phyloP scores from a whole-genome alignment of 2,888 invertebrate species.

The Drosophila acutilabella region DNA sequence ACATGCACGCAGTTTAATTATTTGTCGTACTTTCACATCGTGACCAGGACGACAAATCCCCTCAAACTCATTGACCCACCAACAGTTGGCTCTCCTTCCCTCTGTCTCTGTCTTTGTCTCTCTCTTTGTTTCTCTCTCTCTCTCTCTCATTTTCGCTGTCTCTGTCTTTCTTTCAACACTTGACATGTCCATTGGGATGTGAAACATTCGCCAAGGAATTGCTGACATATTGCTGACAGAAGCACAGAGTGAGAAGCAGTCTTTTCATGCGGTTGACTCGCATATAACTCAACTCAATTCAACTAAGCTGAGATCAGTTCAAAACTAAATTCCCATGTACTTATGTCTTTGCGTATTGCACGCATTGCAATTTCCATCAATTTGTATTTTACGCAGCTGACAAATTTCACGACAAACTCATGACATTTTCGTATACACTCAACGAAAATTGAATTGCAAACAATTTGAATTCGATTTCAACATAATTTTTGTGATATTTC shows the following conservation, averaged over 20 bases:
- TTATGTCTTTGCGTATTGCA: slow-evolving; percentile 24
- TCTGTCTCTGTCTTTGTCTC: background rate
- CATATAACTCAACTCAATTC: background rate
- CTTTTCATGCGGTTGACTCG: slow-evolving; percentile 1
- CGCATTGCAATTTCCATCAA: slow-evolving; percentile 29
- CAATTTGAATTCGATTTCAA: background rate
- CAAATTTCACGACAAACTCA: slow-evolving; percentile 12
- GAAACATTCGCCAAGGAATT: slow-evolving; percentile 2
- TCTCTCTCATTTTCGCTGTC: background rate
- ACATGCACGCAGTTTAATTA: slow-evolving; percentile 61
- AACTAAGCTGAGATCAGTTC: background rate
- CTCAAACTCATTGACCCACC: background rate
- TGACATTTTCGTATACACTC: slow-evolving; percentile 12
- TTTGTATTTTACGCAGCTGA: slow-evolving; percentile 16
- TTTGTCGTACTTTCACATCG: slow-evolving; percentile 31
- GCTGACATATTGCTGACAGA: background rate
- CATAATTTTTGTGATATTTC: background rate
- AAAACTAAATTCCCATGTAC: background rate
- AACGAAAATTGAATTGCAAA: background rate
- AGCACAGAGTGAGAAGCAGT: background rate
- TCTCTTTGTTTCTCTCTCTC: background rate
- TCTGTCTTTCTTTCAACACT: background rate
- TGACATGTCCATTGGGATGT: slow-evolving; percentile 5
- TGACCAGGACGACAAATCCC: slow-evolving; percentile 27
- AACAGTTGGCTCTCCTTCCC: slow-evolving; percentile 13